Base-by-base conservation (phyloP, 2,888 invertebrate species). In the Drosophila kokeensis region DNA sequence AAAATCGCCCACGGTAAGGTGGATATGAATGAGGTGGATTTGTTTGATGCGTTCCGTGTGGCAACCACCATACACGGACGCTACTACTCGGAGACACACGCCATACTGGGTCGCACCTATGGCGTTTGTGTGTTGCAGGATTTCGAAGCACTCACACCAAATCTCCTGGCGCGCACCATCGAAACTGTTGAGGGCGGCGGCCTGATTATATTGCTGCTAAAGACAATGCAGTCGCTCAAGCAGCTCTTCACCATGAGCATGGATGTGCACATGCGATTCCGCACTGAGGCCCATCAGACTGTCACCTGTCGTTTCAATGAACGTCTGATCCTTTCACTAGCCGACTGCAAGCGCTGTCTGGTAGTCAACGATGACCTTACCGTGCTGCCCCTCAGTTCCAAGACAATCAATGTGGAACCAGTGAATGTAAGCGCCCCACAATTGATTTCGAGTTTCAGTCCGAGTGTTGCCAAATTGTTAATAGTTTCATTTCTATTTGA, bases 131-230 rank as follows among this genome's bases (percentile, higher is more conserved):
- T 99, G 45, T 94, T 99, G 72, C 98, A 99, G 96, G 99, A 99
- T 92, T 99, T 99, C 94, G 99, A 99, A 94, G 99, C 99, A 0
- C 92, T 99, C 1, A 99, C 99, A 2, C 99, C 99, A 0, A 99
- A 99, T 94, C 94, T 99, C 73, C 94, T 99, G 91, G 99, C 99
- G 0, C 95, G 99, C 62, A 99, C 99, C 0, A 95, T 99, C 78
- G 99, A 99, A 94, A 99, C 99, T 0, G 98, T 99, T 0, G 98
- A 99, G 94, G 99, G 99, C 29, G 98, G 98, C 63, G 98, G 98
- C n/a, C 94, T 99, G 0, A 95, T 99, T 64, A 96, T 99, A 57
- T 94, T 99, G 72, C 94, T 99, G 10, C 94, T 99, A 18, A 96
- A 97, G 90, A 95, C 96, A 0, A 95, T 99, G 90, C 95, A 95